Evolutionary conservation across 1,140 invertebrate genomes (phyloP), one percentile per base, ranked within the genome.

Genomic region (Hyles euphorbiae): DNA sequence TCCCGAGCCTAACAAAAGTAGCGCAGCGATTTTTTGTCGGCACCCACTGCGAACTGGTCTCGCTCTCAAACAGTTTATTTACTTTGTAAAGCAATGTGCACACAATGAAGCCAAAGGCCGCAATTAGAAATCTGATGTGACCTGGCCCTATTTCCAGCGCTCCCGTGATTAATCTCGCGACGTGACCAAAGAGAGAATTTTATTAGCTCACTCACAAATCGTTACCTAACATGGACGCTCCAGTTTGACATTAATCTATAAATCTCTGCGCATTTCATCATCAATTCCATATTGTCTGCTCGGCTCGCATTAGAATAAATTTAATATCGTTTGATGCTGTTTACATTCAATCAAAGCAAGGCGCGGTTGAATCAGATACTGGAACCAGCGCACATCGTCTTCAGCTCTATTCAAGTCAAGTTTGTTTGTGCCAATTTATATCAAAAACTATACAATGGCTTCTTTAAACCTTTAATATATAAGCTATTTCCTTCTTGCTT

Each of bases 141-240:
- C 62, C 63, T 70, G 72, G 63, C 72, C 70, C 43, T 63, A 58
- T 74, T 72, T 68, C 67, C 59, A 67, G 62, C 62, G 58, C 53
- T 63, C 67, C 58, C 50, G 63, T 71, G 65, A 71, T 78, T 76
- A 77, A 72, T 68, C 60, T 59, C 65, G 60, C 45, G 49, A 56
- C 58, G 53, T 68, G 65, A 69, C 76, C 74, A 81, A 77, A 77
- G 53, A 58, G 54, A 65, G 75, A 77, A 69, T 60, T 72, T 60
- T 68, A 70, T 71, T 59, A 61, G 66, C 71, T 72, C 62, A 69
- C 60, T 68, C 60, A 68, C 65, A 69, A 68, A 70, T 56, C 51
- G 61, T 68, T 52, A 54, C 70, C 73, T 72, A 74, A 40, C 36
- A 40, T 40, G 36, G 36, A 40, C 36, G 36, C 36, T 40, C 36